Evolutionary conservation across 1,140 invertebrate genomes (phyloP).

Genomic region (Ostrea edulis): DNA sequence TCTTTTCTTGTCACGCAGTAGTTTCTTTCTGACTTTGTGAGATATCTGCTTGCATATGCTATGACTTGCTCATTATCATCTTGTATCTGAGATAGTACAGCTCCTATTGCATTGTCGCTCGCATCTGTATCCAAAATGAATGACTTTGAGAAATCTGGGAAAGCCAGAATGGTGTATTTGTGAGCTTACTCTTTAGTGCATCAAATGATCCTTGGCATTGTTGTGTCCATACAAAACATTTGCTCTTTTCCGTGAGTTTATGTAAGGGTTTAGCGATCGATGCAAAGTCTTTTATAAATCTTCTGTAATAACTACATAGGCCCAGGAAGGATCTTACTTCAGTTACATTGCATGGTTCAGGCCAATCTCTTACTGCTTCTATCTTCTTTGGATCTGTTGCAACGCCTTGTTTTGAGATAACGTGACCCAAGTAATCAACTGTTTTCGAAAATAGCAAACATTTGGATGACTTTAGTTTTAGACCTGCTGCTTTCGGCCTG

Average conservation of each 20-base stretch:
- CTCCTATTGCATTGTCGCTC: too few relatives aligned
- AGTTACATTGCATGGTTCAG: not conserved
- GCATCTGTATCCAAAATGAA: too few relatives aligned
- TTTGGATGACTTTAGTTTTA: not conserved
- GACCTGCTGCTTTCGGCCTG: too few relatives aligned
- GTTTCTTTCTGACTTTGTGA: slow-evolving; percentile 48
- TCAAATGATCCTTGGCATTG: slow-evolving; percentile 43
- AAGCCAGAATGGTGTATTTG: too few relatives aligned
- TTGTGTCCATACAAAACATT: not conserved
- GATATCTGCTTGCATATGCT: slow-evolving; percentile 45
- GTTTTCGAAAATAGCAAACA: not conserved
- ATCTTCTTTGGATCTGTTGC: too few relatives aligned
- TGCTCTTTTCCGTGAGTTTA: not conserved
- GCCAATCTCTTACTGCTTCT: not conserved
- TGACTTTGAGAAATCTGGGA: too few relatives aligned
- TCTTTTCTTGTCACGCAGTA: slow-evolving; percentile 8
- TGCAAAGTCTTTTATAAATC: not conserved
- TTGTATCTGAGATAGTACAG: too few relatives aligned
- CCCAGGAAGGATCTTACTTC: too few relatives aligned
- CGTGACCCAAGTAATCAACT: not conserved
- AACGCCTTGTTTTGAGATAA: not conserved
- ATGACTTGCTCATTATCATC: not conserved
- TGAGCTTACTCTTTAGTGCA: slow-evolving; percentile 6
- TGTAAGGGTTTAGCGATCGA: not conserved
- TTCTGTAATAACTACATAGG: not conserved